Evolutionary conservation across 1,140 invertebrate genomes (phyloP), one percentile per base, ranked within the genome.

Genomic region (Kradibia gibbosae): DNA sequence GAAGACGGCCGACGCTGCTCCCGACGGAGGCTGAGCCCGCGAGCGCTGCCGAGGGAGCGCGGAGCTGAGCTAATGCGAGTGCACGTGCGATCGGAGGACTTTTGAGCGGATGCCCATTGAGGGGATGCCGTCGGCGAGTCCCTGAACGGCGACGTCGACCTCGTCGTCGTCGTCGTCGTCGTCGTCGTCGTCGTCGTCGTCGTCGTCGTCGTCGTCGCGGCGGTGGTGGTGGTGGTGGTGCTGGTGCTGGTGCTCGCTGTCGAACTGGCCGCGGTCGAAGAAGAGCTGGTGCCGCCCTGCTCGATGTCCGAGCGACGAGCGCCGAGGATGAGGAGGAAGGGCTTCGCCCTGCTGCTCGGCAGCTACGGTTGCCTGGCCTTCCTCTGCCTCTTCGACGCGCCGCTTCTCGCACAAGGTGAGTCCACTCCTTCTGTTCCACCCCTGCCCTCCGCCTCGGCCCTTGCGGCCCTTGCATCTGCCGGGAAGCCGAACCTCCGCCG

Each of bases 401-500:
- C 86, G 75, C 83, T 75, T 34, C 74, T 85, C 50, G 86, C 85
- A 22, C 82, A 88, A 80, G 88, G 88, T 88, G 82, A 36, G 86
- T 84, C 70, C 39, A 22, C 34, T 76, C n/a, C 8, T 17, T 17
- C 45, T 48, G 45, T 10, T 48, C 45, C 45, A 48, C 22, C n/a
- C 55, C 22, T 25, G 15, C 10, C n/a, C 55, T 57, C 55, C n/a
- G 10, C 22, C 55, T n/a, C 55, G 8, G 10, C n/a, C 55, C 22
- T n/a, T n/a, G n/a, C n/a, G n/a, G n/a, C n/a, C n/a, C n/a, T n/a
- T n/a, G n/a, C n/a, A n/a, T n/a, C n/a, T n/a, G n/a, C n/a, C n/a
- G n/a, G n/a, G n/a, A n/a, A n/a, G n/a, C n/a, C n/a, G n/a, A n/a
- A n/a, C n/a, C n/a, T n/a, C n/a, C n/a, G n/a, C n/a, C n/a, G n/a